Evolutionary conservation across 2,888 invertebrate species (phyloP).

Genomic region (Spilarctia lutea): DNA sequence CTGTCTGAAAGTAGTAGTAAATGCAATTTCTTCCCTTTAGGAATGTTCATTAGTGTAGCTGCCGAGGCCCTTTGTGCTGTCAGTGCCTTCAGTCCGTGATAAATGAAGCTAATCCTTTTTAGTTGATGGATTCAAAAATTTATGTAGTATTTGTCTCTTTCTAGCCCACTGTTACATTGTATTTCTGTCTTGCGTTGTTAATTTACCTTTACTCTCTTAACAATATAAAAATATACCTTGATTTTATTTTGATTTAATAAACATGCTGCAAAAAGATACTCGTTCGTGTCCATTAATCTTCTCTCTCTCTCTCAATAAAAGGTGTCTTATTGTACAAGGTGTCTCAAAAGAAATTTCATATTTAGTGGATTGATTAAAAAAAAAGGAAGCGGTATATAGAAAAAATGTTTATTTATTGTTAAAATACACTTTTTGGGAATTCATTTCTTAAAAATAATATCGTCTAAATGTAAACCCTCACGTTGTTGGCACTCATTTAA

Average conservation of each 20-base stretch:
- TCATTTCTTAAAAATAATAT: no score
- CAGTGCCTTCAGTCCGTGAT: slow-evolving; percentile 49
- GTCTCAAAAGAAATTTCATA: no score
- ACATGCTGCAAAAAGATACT: no score
- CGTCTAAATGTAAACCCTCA: no score
- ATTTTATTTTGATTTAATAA: neutral
- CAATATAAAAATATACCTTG: neutral
- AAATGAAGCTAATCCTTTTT: slow-evolving; percentile 59
- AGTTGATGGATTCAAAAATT: slow-evolving; percentile 52
- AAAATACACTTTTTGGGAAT: no score
- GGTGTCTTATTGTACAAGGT: no score
- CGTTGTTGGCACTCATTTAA: no score
- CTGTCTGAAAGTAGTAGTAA: slow-evolving; percentile 26
- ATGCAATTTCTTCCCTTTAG: slow-evolving; percentile 49
- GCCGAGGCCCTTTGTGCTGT: slow-evolving; percentile 52
- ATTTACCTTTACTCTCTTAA: neutral
- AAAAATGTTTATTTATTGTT: no score
- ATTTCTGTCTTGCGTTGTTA: slow-evolving; percentile 23
- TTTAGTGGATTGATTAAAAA: no score
- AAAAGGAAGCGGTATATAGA: no score
- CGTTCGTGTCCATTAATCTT: no score
- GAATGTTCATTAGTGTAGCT: slow-evolving; percentile 51
- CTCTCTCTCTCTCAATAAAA: no score
- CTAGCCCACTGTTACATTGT: slow-evolving; percentile 11
- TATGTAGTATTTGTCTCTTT: slow-evolving; percentile 35